A percentile compares a stretch with the other conserved stretches of the same genome.
phyloP scores from a whole-genome alignment of 2,797 vertebrate genomes.

The Holocentrus rufus region DNA sequence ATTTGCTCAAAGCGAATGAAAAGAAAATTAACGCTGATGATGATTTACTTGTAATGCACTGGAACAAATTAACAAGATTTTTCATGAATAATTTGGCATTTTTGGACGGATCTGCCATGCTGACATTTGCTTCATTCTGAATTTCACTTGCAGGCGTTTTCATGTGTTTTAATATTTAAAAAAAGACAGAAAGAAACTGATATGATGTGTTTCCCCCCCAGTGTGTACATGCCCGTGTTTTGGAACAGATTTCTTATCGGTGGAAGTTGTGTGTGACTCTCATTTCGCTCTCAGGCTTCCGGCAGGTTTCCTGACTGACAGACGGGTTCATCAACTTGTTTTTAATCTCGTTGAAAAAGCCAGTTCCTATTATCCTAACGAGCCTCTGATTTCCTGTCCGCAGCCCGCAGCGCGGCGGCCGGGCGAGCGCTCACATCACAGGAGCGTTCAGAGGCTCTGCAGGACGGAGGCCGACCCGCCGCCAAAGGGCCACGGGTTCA shows the following conservation, averaged over 20 bases:
- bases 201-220: no score
- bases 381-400: slow-evolving; percentile 30
- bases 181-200: neutral
- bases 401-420: slow-evolving; percentile 1
- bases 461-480: slow-evolving; percentile 14
- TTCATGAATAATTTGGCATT: no score
- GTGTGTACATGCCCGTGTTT: neutral
- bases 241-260: neutral
- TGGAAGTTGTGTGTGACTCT: neutral
- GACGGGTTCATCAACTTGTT: slow-evolving; percentile 48
- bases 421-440: slow-evolving; percentile 17
- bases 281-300: slow-evolving; percentile 5
- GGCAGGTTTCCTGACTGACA: slow-evolving; percentile 23
- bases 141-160: no score
- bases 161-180: no score
- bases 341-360: slow-evolving; percentile 51
- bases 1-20: no score
- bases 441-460: neutral
- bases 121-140: no score
- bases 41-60: no score
- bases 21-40: no score
- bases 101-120: no score
- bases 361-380: slow-evolving; percentile 49
- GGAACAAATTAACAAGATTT: no score
- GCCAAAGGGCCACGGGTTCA: slow-evolving; percentile 13